A percentile compares a stretch with the other conserved stretches of the same genome.
phyloP scores from a whole-genome alignment of 1,140 invertebrate species.

The Cylas formicarius region DNA sequence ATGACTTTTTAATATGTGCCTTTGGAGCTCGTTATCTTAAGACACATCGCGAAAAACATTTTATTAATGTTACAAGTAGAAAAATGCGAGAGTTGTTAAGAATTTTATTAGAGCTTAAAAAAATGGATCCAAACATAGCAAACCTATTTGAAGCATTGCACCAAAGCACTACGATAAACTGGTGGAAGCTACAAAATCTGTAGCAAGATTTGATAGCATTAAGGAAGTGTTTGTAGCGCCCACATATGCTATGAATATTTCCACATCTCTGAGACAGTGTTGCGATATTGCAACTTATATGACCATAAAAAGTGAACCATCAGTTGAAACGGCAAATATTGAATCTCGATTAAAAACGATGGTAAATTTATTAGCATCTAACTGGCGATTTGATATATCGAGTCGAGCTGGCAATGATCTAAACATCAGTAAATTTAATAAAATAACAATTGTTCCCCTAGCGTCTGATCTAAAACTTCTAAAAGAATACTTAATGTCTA shows the following conservation, averaged over 20 bases:
- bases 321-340: conserved; percentile 15
- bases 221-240: conserved; percentile 22
- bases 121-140: no score
- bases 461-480: conserved; percentile 37
- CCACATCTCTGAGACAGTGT: conserved; percentile 26
- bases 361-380: conserved; percentile 23
- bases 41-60: conserved; percentile 25
- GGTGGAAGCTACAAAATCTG: no score
- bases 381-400: conserved; percentile 27
- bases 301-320: conserved; percentile 3
- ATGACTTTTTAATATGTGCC: no score
- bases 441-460: conserved; percentile 36
- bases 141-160: no score
- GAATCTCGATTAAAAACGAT: conserved; percentile 24
- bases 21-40: conserved; percentile 23
- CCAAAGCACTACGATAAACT: no score
- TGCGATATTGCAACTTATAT: conserved; percentile 22
- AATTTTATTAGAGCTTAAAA: no score
- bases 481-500: conserved; percentile 30
- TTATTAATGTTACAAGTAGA: no score
- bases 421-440: conserved; percentile 36
- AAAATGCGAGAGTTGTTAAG: no score
- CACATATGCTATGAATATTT: conserved; percentile 27
- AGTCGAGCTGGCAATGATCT: conserved; percentile 29
- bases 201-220: conserved; percentile 12